Percentiles rank a stretch among this genome's conserved stretches.
Conservation (phyloP, 2,113 vertebrate species). For the Pycnonotus jocosus region DNA sequence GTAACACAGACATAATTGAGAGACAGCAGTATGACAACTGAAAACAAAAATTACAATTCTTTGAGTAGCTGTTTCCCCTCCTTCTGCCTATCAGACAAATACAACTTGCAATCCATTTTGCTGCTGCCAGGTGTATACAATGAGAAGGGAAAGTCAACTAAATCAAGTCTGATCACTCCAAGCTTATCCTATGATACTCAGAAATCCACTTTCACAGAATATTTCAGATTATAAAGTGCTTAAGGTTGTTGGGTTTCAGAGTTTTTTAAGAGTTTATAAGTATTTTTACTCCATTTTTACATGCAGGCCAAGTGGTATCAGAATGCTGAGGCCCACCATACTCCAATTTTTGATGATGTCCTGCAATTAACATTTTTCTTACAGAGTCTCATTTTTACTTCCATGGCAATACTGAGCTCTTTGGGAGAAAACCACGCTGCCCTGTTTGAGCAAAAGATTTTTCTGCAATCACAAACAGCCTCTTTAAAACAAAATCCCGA, state of each 20-base stretch:
- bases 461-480: not conserved
- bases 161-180: not conserved
- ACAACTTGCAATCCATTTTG: not conserved
- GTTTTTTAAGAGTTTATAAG: not conserved
- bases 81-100: not conserved
- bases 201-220: not conserved
- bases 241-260: not conserved
- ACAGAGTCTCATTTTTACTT: not conserved
- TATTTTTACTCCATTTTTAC: not conserved
- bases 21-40: not conserved
- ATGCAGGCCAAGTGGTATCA: rapidly evolving
- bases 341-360: not conserved
- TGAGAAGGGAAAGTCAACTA: not conserved
- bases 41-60: not conserved
- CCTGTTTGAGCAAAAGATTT: not conserved
- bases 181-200: not conserved
- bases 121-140: not conserved
- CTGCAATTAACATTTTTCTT: not conserved
- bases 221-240: not conserved
- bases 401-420: rapidly evolving
- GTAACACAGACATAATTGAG: not conserved
- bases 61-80: not conserved
- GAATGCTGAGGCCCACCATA: not conserved
- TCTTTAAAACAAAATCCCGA: not conserved
- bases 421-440: not conserved